Evolutionary conservation across 2,888 invertebrate genomes (phyloP).

Genomic region (Leptogaster cylindrica): DNA sequence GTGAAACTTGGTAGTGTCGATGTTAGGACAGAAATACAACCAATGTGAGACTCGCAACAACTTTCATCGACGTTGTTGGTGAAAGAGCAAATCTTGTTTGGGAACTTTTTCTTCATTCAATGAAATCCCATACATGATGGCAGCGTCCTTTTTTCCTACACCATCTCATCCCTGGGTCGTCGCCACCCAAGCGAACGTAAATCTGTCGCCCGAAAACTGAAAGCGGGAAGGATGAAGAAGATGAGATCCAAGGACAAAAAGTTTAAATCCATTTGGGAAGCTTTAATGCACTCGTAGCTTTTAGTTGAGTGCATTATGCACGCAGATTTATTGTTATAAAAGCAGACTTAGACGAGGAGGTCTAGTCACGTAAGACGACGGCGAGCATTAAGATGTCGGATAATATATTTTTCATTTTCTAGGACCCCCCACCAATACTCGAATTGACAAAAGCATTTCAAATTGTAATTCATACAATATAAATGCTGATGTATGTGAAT

Average conservation of each 20-base stretch:
- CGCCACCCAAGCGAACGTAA: slow-evolving; percentile 20
- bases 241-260: slow-evolving; percentile 38
- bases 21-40: not conserved
- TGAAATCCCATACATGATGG: slow-evolving; percentile 35
- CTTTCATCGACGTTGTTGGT: slow-evolving; percentile 10
- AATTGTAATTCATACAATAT: slow-evolving; percentile 39
- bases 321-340: slow-evolving; percentile 38
- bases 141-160: slow-evolving; percentile 11
- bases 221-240: slow-evolving; percentile 7
- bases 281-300: slow-evolving; percentile 38
- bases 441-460: slow-evolving; percentile 36
- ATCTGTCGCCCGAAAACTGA: slow-evolving; percentile 28
- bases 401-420: slow-evolving; percentile 37
- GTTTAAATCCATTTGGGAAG: slow-evolving; percentile 39
- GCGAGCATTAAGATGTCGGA: slow-evolving; percentile 29
- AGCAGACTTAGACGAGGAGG: slow-evolving; percentile 27
- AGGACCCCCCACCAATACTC: slow-evolving; percentile 3
- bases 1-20: not conserved
- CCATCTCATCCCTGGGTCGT: too few relatives aligned
- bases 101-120: slow-evolving; percentile 34
- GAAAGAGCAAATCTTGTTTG: slow-evolving; percentile 37
- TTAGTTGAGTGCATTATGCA: slow-evolving; percentile 41
- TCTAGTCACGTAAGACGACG: slow-evolving; percentile 27
- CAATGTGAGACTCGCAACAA: slow-evolving; percentile 28
- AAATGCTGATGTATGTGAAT: slow-evolving; percentile 34